A percentile compares a stretch with the other conserved stretches of the same genome.
phyloP scores from a whole-genome alignment of 2,888 invertebrate species.

The Mimumesa dahlbomi region DNA sequence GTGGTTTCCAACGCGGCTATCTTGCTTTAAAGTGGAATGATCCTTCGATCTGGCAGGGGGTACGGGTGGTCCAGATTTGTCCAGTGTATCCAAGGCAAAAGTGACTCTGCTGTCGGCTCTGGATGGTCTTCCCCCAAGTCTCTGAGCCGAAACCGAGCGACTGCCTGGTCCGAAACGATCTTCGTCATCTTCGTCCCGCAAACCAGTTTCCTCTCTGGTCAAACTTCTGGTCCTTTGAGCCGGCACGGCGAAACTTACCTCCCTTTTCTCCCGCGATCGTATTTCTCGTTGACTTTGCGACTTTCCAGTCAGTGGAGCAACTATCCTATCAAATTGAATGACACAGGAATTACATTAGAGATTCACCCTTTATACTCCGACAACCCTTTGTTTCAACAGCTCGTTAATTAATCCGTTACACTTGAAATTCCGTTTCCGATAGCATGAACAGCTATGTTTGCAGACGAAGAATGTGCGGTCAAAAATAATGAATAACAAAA shows the following conservation, averaged over 20 bases:
- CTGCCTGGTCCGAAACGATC: conserved; percentile 59
- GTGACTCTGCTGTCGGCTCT: conserved; percentile 77
- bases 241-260: conserved; percentile 70
- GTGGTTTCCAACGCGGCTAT: conserved; percentile 30
- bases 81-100: conserved; percentile 71
- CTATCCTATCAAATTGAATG: conserved; percentile 53
- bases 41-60: conserved; percentile 67
- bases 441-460: too few species aligned
- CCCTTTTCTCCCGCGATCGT: conserved; percentile 73
- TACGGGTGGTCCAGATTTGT: conserved; percentile 58
- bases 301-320: conserved; percentile 72
- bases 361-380: too few species aligned
- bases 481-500: too few species aligned
- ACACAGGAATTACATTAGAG: too few species aligned
- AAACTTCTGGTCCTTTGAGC: conserved; percentile 76
- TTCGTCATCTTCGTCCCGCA: conserved; percentile 54
- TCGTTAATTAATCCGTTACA: too few species aligned
- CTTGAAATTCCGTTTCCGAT: too few species aligned
- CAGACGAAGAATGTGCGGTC: too few species aligned
- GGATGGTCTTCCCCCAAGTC: conserved; percentile 67
- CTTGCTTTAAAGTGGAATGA: conserved; percentile 46
- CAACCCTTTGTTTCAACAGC: too few species aligned
- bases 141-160: conserved; percentile 72
- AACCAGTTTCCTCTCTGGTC: conserved; percentile 73
- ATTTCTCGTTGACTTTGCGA: conserved; percentile 77